These are phyloP conservation scores for Amorpha juglandis DNA, from an alignment of 2,888 invertebrate species.

Conservation along the genomic window DNA sequence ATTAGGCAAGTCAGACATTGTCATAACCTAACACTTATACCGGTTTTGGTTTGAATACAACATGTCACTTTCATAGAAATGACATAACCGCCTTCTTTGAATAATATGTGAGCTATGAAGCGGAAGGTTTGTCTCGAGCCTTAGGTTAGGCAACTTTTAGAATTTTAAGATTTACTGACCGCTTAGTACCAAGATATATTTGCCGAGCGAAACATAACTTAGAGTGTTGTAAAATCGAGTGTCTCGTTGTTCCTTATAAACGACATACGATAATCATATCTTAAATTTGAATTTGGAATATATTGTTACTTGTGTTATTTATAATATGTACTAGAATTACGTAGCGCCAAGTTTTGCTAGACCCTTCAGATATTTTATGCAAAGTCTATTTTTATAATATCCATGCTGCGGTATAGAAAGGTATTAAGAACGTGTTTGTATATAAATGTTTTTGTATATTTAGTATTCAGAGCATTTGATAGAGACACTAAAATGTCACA, in stretches of 20 bases:
- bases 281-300: too few species aligned
- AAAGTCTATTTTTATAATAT: not conserved
- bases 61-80: not conserved
- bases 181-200: too few species aligned
- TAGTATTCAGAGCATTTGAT: not conserved
- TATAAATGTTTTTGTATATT: not conserved
- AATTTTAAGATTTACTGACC: not conserved
- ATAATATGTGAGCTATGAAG: not conserved
- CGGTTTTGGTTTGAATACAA: not conserved
- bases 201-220: too few species aligned
- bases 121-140: not conserved
- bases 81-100: not conserved
- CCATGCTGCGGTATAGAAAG: not conserved
- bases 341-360: not conserved
- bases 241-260: too few species aligned
- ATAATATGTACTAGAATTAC: not conserved
- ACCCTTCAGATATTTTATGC: not conserved
- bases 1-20: slow-evolving; percentile 16
- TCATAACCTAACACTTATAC: not conserved
- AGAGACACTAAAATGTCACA: not conserved
- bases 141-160: not conserved
- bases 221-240: too few species aligned
- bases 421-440: not conserved
- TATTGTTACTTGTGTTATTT: not conserved
- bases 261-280: too few species aligned